Conservation (phyloP, 1,140 invertebrate genomes). For the Linepithema humile region DNA sequence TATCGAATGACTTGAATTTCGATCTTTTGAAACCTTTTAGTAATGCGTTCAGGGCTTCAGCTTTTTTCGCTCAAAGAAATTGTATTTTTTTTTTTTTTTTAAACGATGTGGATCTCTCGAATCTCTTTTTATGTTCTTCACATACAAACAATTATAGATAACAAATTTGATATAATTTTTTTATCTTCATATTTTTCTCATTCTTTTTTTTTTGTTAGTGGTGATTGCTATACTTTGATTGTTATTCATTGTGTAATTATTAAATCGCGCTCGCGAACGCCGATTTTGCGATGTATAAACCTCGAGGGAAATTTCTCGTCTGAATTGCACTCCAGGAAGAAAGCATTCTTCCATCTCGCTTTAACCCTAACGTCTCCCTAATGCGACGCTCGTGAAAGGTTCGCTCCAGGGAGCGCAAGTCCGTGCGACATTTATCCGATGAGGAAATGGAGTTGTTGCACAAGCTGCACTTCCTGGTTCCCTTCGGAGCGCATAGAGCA, state of each 20-base stretch:
- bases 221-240: not conserved
- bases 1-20: not conserved
- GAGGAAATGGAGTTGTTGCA: slow-evolving; percentile 54
- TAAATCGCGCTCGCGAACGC: not conserved
- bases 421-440: slow-evolving; percentile 14
- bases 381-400: slow-evolving; percentile 27
- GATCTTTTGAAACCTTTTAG: not conserved
- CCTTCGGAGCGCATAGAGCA: slow-evolving; percentile 8
- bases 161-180: too few species aligned
- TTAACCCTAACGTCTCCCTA: slow-evolving; percentile 36
- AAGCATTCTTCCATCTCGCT: not conserved
- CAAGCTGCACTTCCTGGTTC: slow-evolving; percentile 48
- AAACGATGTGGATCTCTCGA: too few species aligned
- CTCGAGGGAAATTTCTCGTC: slow-evolving; percentile 42
- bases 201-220: not conserved
- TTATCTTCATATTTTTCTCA: not conserved
- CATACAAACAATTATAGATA: too few species aligned
- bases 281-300: slow-evolving; percentile 9
- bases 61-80: not conserved
- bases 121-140: not conserved
- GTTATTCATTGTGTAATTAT: not conserved
- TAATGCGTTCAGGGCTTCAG: too few species aligned
- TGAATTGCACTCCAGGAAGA: slow-evolving; percentile 16
- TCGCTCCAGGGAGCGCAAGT: slow-evolving; percentile 41
- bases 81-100: not conserved